Percentiles rank a stretch among this genome's conserved stretches.
phyloP scores from a whole-genome alignment of 2,113 vertebrate genomes.

The Gymnogyps californianus region DNA sequence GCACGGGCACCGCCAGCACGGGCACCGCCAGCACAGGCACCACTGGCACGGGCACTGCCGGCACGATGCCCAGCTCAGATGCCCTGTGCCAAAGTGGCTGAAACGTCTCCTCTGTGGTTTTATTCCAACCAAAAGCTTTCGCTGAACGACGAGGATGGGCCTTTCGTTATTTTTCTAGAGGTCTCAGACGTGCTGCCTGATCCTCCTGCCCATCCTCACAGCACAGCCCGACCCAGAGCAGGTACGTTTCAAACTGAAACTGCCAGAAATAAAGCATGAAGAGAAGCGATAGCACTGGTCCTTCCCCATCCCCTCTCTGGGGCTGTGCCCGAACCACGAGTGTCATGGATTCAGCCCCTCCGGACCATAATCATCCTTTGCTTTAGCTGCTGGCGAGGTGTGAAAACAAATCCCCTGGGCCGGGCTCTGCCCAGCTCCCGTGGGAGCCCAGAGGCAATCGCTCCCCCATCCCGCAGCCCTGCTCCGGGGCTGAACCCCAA shows the following conservation, averaged over 20 bases:
- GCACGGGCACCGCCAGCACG: neutral
- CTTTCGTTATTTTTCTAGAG: neutral
- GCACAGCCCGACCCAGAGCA: neutral
- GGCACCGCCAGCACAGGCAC: neutral
- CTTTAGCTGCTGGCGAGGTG: neutral
- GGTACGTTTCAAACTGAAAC: neutral
- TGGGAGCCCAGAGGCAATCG: fast-evolving
- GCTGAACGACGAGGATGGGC: neutral
- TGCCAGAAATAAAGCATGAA: neutral
- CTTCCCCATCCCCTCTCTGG: neutral
- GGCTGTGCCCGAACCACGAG: neutral
- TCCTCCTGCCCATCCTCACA: neutral
- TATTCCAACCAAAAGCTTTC: neutral
- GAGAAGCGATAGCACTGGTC: neutral
- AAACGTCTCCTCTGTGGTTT: neutral
- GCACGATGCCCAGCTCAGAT: fast-evolving
- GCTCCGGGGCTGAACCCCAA: neutral
- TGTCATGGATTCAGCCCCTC: neutral
- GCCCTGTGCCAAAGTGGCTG: neutral
- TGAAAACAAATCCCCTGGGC: neutral
- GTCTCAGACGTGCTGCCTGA: neutral
- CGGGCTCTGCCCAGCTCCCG: neutral
- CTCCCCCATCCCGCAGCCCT: neutral
- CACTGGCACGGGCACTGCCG: neutral
- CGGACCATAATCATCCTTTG: neutral